A percentile compares a stretch with the other conserved stretches of the same genome.
Evolutionary conservation across 2,113 vertebrate genomes (phyloP).

Genomic region (Bothrops jararaca): DNA sequence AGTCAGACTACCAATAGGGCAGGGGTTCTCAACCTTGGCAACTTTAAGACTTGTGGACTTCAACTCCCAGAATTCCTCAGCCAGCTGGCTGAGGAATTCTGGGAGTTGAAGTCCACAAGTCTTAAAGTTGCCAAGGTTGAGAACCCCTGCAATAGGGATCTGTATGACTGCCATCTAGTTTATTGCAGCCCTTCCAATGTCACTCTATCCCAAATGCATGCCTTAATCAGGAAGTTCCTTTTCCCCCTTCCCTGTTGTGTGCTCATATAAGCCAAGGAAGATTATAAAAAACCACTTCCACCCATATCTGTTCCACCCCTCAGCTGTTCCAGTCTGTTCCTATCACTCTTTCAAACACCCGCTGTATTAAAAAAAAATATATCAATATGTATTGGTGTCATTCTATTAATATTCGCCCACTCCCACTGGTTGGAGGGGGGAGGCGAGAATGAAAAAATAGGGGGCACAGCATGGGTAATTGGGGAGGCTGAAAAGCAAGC

Average conservation of each 20-base stretch:
- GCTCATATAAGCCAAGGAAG: slow-evolving; percentile 11
- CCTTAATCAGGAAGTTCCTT: too few species aligned
- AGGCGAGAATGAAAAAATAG: slow-evolving; percentile 38
- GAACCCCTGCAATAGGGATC: neutral
- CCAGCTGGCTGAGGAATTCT: too few species aligned
- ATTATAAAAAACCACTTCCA: slow-evolving; percentile 30
- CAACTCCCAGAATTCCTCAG: too few species aligned
- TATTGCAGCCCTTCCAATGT: neutral
- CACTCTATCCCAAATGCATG: neutral
- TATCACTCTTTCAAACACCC: slow-evolving; percentile 30
- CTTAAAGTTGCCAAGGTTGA: too few species aligned
- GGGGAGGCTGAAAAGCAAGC: slow-evolving; percentile 62
- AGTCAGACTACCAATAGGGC: neutral
- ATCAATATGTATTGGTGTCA: slow-evolving; percentile 59
- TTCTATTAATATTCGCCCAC: slow-evolving; percentile 57
- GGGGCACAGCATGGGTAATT: slow-evolving; percentile 35
- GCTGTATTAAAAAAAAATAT: slow-evolving; percentile 24
- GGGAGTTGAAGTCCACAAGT: too few species aligned
- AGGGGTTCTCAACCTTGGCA: too few species aligned
- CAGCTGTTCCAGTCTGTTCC: slow-evolving; percentile 48
- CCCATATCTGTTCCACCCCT: slow-evolving; percentile 33
- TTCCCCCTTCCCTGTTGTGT: neutral
- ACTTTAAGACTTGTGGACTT: too few species aligned
- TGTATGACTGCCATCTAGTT: neutral
- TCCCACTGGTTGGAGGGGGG: slow-evolving; percentile 65